Evolutionary conservation across 1,140 invertebrate species (phyloP).

Genomic region (Asobara japonica): DNA sequence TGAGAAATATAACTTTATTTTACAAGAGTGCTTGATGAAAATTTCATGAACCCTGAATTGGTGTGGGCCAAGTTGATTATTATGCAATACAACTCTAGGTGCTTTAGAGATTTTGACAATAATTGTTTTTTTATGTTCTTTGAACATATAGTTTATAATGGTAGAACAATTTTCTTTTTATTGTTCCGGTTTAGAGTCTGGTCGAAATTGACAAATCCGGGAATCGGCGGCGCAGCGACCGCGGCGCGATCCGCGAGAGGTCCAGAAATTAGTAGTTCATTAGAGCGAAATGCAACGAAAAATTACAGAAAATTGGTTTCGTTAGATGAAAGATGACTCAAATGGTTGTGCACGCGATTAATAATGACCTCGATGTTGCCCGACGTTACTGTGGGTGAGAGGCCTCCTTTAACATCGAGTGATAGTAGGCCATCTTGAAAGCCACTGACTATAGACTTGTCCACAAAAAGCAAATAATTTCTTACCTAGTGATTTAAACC

Average conservation of each 20-base stretch:
- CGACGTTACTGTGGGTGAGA: conserved; percentile 59
- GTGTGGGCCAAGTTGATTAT: too few species aligned
- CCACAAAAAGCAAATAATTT: conserved; percentile 3
- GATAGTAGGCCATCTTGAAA: conserved; percentile 60
- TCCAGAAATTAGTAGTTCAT: neutral
- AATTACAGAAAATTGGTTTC: neutral
- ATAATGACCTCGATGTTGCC: conserved; percentile 63
- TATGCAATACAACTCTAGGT: too few species aligned
- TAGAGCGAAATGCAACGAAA: neutral
- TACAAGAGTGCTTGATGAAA: too few species aligned
- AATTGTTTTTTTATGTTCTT: too few species aligned
- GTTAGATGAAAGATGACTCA: neutral
- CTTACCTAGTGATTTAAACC: conserved; percentile 11
- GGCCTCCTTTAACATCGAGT: conserved; percentile 49
- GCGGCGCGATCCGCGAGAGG: too few species aligned
- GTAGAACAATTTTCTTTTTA: too few species aligned
- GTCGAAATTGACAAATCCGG: too few species aligned
- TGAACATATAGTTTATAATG: too few species aligned
- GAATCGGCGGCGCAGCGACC: too few species aligned
- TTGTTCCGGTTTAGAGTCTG: too few species aligned
- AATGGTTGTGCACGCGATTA: conserved; percentile 44
- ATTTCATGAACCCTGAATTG: too few species aligned
- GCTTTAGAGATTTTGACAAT: neutral
- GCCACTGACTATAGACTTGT: neutral
- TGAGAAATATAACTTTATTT: too few species aligned